Conservation (phyloP, 2,113 vertebrate species). For the Hirundichthys speculiger region DNA sequence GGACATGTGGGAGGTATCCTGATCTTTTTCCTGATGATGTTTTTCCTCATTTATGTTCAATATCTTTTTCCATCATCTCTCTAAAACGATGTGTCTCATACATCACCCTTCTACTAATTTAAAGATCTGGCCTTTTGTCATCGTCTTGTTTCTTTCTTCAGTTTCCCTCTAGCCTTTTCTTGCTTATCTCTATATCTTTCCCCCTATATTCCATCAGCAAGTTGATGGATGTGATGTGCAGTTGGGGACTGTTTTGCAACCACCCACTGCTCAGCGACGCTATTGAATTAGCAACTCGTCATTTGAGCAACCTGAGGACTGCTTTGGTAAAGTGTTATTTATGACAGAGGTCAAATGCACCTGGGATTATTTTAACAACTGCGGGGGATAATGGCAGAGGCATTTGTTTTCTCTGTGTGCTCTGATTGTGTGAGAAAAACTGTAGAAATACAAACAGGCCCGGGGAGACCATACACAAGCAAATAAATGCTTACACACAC, state of each 20-base stretch:
- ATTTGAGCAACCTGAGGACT: conserved; percentile 52
- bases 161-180: neutral
- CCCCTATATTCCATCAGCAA: conserved; percentile 22
- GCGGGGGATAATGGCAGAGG: conserved; percentile 5
- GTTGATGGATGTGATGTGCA: conserved; percentile 32
- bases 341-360: conserved; percentile 63
- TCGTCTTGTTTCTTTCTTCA: conserved; percentile 1
- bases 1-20: conserved; percentile 2
- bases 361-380: conserved; percentile 61
- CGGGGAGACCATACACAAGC: conserved; percentile 41
- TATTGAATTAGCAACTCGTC: conserved; percentile 60
- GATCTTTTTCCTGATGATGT: too few species aligned
- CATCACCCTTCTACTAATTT: neutral
- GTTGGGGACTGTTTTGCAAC: conserved; percentile 46
- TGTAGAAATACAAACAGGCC: conserved; percentile 58
- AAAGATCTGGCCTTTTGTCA: conserved; percentile 26
- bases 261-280: conserved; percentile 39
- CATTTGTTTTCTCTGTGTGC: conserved; percentile 53
- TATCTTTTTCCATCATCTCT: conserved; percentile 10
- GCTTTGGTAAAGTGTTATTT: conserved; percentile 60
- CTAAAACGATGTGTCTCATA: conserved; percentile 4
- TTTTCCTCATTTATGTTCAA: conserved; percentile 15
- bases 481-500: conserved; percentile 40
- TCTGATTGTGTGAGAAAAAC: conserved; percentile 57
- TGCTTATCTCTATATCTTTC: conserved; percentile 4